Conservation (phyloP, 1,140 invertebrate species). For the Hylaeus volcanicus region DNA sequence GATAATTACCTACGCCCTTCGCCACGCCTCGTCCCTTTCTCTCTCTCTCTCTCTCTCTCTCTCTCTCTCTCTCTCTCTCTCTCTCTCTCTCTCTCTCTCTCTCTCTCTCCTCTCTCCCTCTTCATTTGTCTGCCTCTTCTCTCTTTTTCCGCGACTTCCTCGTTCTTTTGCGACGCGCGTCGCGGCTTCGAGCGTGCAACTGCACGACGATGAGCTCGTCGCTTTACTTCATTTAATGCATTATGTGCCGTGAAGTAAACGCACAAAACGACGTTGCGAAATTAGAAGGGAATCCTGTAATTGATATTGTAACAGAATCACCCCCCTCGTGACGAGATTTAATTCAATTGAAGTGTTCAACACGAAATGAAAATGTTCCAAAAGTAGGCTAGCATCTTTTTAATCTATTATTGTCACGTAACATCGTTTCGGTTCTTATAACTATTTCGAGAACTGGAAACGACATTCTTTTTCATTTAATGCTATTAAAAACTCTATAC, state of each 20-base stretch:
- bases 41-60: constrained; percentile 51
- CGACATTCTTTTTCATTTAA: too few species aligned
- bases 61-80: background rate
- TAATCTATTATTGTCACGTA: too few species aligned
- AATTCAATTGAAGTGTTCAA: too few species aligned
- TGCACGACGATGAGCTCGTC: constrained; percentile 31
- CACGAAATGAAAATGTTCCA: too few species aligned
- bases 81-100: background rate
- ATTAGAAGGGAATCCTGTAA: too few species aligned
- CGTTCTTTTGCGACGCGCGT: constrained; percentile 21
- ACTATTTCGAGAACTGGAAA: too few species aligned
- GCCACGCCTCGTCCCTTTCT: constrained; percentile 55
- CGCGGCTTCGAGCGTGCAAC: background rate
- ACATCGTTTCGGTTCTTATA: too few species aligned
- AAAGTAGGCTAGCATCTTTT: too few species aligned
- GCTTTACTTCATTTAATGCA: constrained; percentile 12
- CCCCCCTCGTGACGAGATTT: too few species aligned
- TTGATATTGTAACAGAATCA: too few species aligned
- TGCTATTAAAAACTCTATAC: too few species aligned
- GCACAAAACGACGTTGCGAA: too few species aligned
- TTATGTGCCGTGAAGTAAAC: background rate
- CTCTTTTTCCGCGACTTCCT: background rate
- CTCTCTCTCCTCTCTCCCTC: background rate
- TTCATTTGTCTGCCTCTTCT: background rate
- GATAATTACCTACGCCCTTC: constrained; percentile 64